Evolutionary conservation across 2,797 vertebrate genomes (phyloP), one percentile per base, ranked within the genome.

Genomic region (Platalea minor): DNA sequence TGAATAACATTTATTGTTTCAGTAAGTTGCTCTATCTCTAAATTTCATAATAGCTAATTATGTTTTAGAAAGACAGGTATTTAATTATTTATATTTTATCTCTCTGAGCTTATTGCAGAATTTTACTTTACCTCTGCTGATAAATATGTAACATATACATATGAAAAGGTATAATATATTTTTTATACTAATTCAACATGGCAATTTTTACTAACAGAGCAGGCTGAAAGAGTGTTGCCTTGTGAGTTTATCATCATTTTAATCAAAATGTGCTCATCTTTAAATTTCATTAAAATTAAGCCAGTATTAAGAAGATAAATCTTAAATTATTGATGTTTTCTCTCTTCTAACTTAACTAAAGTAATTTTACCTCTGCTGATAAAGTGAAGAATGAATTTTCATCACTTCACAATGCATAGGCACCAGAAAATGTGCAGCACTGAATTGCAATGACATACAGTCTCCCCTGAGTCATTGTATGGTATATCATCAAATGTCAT

Each of bases 401-500:
- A 72, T 75, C 41, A 45, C 25, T 80, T 77, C 48, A 53, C 24
- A 68, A 75, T 89, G 26, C 37, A 84, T 28, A 90, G 29, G 50
- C 31, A 91, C 48, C 53, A 75, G 73, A 89, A 94, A 91, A 90
- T 65, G 17, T 90, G 79, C 76, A 91, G 79, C 37, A 39, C 48
- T 91, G 85, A 75, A 88, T 90, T 93, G 61, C 26, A 93, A 50
- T 90, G 85, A 65, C 59, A 91, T 35, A 59, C 11, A 74, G 26
- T 37, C n/a, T 88, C 57, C 83, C 69, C 65, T 88, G 90, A 86
- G 73, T 86, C 61, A 51, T 56, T 72, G 46, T n/a, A 81, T 61
- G 26, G 61, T 86, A 57, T 57, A 79, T 39, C 73, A 89, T 81
- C 75, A 91, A 85, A 94, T 92, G 88, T 90, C 89, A 81, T 75